Base-by-base conservation (phyloP, 2,888 invertebrate species). In the Rhimphoctona megacephalus region DNA sequence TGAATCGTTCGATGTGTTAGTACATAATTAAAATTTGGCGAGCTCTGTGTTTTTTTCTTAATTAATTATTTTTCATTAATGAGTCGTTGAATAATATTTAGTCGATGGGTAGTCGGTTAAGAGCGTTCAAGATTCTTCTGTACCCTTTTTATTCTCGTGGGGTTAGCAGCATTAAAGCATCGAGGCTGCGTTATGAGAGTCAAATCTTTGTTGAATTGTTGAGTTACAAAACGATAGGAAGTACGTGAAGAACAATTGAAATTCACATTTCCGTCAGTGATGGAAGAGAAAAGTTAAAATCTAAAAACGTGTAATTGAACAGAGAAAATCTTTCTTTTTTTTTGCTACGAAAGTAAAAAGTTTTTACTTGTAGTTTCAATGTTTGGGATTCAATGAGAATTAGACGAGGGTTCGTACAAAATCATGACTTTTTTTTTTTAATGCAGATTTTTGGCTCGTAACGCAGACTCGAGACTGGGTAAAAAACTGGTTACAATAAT, bases 401-500 rank as follows among this genome's bases (percentile, higher is more conserved):
- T 17, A 6, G 9, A 61, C 30, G 2, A 17, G 30, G 0, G 4
- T 25, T 61, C 17, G 17, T 57, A 3, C 30, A 19, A 57, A 61
- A 76, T 46, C 17, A 30, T 76, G 4, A 67, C 11, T 9, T 61
- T 52, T 33, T 73, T 43, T 19, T 49, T n/a, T n/a, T n/a, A n/a
- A 80, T 74, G 77, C 64, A 85, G 88, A 89, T 90, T 88, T 83
- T 78, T 69, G 77, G 88, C 81, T 86, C 83, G 86, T 91, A 92
- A 92, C 91, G 92, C 93, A 93, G 91, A 89, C 92, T 90, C 92
- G 93, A 93, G 88, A 92, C 92, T 92, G 89, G 92, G 91, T 92
- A 93, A 94, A 94, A 94, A 94, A 94, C 93, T 94, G 94, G 94
- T 94, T 94, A 94, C 94, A 94, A 94, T 94, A 94, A 94, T 94